Evolutionary conservation across 2,888 invertebrate species (phyloP).

Genomic region (Masnerella sp.): DNA sequence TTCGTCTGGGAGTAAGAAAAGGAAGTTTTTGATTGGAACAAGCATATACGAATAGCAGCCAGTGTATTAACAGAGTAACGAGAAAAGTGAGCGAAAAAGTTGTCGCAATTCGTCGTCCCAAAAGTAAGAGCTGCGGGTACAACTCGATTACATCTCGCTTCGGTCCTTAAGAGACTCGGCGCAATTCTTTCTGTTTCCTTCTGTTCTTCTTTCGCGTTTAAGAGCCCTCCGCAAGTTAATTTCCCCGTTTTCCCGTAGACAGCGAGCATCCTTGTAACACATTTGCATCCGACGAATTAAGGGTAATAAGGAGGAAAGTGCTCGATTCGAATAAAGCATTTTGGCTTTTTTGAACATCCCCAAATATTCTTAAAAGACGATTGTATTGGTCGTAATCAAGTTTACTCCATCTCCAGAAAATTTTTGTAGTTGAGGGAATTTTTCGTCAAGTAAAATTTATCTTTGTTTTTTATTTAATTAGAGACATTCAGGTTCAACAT

Average conservation of each 20-base stretch:
- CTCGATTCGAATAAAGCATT: conserved; percentile 38
- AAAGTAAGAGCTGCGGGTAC: conserved; percentile 36
- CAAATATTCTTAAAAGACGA: not conserved
- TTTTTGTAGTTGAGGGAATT: no score
- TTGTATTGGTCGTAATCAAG: no score
- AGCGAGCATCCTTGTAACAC: conserved; percentile 49
- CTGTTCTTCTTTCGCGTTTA: conserved; percentile 55
- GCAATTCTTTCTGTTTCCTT: conserved; percentile 54
- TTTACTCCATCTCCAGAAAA: no score
- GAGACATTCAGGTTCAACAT: no score
- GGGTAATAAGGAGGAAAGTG: conserved; percentile 53
- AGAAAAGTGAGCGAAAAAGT: conserved; percentile 13
- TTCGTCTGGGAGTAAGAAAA: not conserved
- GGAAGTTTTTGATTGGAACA: conserved; percentile 3
- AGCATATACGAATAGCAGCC: not conserved
- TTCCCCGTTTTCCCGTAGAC: conserved; percentile 60
- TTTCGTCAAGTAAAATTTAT: no score
- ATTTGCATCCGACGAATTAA: conserved; percentile 58
- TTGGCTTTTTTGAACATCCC: conserved; percentile 4
- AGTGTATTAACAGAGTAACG: conserved; percentile 18
- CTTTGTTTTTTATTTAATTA: no score
- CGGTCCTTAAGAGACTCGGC: conserved; percentile 44
- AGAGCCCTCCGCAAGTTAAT: conserved; percentile 65
- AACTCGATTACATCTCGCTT: conserved; percentile 58
- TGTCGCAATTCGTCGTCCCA: conserved; percentile 35